Evolutionary conservation across 2,113 vertebrate species (phyloP).

Genomic region (Falcunculus frontatus): DNA sequence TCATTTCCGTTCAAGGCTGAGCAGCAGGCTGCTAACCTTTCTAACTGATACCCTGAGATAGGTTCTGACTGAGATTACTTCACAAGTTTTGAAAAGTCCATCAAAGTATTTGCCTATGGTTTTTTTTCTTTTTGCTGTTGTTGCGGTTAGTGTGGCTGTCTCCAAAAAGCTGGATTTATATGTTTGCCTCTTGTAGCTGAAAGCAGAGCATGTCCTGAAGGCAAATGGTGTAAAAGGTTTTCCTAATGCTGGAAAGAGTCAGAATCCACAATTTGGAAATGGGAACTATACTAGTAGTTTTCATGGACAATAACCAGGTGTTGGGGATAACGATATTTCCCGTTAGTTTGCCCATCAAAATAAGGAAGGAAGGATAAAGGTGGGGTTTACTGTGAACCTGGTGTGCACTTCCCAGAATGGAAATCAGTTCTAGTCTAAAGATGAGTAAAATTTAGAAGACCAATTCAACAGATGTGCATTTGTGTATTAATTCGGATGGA

Average conservation of each 20-base stretch:
- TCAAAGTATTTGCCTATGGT: background rate
- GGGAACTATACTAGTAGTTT: background rate
- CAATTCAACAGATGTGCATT: background rate
- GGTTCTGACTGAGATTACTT: background rate
- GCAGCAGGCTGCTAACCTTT: background rate
- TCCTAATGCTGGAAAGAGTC: background rate
- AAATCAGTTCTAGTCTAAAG: background rate
- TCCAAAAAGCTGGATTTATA: background rate
- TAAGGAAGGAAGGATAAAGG: background rate
- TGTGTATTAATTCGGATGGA: background rate
- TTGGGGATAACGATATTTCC: background rate
- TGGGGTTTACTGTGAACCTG: background rate
- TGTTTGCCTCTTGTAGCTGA: fast-evolving
- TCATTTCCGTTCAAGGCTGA: background rate
- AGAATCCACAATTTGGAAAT: background rate
- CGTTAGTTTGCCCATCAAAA: background rate
- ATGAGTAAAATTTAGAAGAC: background rate
- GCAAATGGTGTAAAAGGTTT: background rate
- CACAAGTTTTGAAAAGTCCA: background rate
- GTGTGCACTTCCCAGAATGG: background rate
- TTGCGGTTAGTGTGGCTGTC: background rate
- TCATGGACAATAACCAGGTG: background rate
- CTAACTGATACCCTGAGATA: background rate
- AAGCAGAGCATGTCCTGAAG: background rate
- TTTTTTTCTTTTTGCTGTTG: background rate